Evolutionary conservation across 2,888 invertebrate species (phyloP).

Genomic region (Crossocerus cetratus): DNA sequence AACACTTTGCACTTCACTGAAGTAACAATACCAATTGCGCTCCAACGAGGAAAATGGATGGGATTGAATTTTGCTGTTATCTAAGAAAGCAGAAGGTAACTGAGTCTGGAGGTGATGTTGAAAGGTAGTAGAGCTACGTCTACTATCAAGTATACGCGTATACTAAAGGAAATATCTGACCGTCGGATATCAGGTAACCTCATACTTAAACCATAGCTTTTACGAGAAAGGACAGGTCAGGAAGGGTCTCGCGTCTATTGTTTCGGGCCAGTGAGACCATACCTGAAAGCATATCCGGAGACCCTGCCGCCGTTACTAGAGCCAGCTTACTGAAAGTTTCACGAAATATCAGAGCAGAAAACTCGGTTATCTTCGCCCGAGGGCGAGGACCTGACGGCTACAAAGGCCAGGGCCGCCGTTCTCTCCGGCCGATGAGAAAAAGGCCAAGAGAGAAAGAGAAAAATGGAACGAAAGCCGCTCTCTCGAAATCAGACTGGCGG

Average conservation of each 20-base stretch:
- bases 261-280: background rate
- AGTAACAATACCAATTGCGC: too few relatives aligned
- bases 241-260: background rate
- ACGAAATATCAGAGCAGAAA: slow-evolving; percentile 1
- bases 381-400: background rate
- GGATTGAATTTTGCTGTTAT: too few relatives aligned
- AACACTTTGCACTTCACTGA: too few relatives aligned
- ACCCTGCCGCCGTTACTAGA: background rate
- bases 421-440: background rate
- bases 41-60: too few relatives aligned
- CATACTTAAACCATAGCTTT: slow-evolving; percentile 4
- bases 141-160: too few relatives aligned
- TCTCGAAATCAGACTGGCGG: slow-evolving; percentile 7
- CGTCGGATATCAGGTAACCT: background rate
- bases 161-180: too few relatives aligned
- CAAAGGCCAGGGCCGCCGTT: background rate
- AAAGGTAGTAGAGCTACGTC: too few relatives aligned
- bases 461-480: background rate
- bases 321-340: slow-evolving; percentile 3
- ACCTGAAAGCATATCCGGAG: background rate
- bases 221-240: background rate
- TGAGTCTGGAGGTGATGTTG: too few relatives aligned
- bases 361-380: background rate
- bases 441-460: background rate
- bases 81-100: too few relatives aligned